Evolutionary conservation across 2,888 invertebrate genomes (phyloP), one percentile per base, ranked within the genome.

Genomic region (Noctuana brunneofusca): DNA sequence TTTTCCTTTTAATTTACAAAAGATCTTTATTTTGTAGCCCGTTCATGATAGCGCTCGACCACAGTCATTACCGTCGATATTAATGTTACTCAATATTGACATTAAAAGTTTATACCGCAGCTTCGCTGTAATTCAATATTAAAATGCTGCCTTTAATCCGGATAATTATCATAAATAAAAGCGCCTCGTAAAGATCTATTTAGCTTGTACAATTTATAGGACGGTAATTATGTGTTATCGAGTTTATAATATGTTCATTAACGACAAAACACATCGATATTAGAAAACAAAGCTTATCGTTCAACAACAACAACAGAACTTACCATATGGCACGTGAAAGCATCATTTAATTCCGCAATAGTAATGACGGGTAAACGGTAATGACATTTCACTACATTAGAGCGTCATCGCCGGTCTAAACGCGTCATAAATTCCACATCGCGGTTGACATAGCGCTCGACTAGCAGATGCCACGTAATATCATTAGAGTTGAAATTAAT

Each of bases 401-500:
- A 27, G 22, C 49, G 38, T 59, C 58, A 52, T 59, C 52, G 11
- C 38, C 38, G 38, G 38, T 22, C 48, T 24, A 48, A 54, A 60
- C 60, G 54, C 38, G 60, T 60, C 60, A 60, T 60, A 54, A 60
- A 60, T 60, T 38, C 38, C 38, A 9, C 38, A 14, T 38, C 38
- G 43, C 18, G 18, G 16, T 43, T 43, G 43, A 18, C 38, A 38
- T 38, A 38, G 38, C 46, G 53, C 59, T 54, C 54, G 38, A 38
- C 55, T 24, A 49, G 55, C 62, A 55, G 55, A 62, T 56, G 55
- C 49, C 58, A 64, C 67, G 64, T 75, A 72, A 74, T 70, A 66
- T 65, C 66, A 70, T 74, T 71, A 74, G 66, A 48, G 62, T 64
- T 63, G 58, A 66, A 70, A 73, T 71, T 71, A 74, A 73, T 71